Percentiles rank a stretch among this genome's conserved stretches.
These are phyloP conservation scores for Drosophila rellima DNA, from an alignment of 2,888 invertebrate genomes.

Conservation along the genomic window DNA sequence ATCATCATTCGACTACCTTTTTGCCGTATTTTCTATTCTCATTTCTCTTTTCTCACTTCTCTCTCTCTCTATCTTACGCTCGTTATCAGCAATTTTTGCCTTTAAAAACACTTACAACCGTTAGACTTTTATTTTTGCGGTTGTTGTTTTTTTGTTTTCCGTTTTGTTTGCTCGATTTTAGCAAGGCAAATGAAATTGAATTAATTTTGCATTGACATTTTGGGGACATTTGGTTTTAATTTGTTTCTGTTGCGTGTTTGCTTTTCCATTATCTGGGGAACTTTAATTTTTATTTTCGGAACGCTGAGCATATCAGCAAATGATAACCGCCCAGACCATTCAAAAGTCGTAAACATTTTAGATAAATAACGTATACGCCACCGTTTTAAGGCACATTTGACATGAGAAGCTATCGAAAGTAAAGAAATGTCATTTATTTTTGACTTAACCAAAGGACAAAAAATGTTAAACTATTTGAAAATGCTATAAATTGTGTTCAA, in stretches of 20 bases:
- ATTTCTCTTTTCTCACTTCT: neutral
- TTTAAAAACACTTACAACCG: constrained; percentile 20
- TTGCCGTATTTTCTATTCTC: constrained; percentile 5
- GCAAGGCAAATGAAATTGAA: constrained; percentile 52
- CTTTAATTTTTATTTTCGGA: constrained; percentile 44
- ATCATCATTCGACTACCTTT: constrained; percentile 39
- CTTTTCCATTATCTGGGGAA: constrained; percentile 40
- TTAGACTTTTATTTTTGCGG: constrained; percentile 20
- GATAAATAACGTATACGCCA: constrained; percentile 62
- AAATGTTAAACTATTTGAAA: neutral
- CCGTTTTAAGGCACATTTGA: constrained; percentile 1
- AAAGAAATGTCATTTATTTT: neutral
- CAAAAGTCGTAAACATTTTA: constrained; percentile 22
- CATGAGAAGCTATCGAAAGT: neutral
- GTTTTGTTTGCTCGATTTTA: constrained; percentile 24
- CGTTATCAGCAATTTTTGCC: constrained; percentile 36
- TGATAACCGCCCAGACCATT: constrained; percentile 51
- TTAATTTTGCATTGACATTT: constrained; percentile 61
- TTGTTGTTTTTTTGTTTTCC: constrained; percentile 8
- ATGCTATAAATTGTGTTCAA: neutral
- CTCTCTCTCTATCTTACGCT: constrained; percentile 1
- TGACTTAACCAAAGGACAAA: neutral
- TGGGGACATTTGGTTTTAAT: constrained; percentile 16
- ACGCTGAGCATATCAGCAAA: constrained; percentile 54
- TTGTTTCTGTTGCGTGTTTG: constrained; percentile 6